Evolutionary conservation across 2,113 vertebrate species (phyloP).

Genomic region (Clinocottus analis): DNA sequence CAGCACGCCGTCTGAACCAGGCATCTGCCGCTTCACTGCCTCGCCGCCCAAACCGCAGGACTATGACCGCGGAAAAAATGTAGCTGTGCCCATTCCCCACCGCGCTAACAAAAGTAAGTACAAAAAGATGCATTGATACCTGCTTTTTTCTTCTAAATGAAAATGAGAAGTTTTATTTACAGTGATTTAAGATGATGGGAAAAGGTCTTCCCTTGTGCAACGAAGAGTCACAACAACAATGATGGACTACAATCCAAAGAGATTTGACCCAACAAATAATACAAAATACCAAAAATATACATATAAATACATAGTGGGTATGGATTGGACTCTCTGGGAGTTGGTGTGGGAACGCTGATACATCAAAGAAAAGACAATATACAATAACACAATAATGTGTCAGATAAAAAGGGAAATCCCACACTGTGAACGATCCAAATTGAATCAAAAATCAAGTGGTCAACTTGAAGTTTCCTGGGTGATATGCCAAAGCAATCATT

Average conservation of each 20-base stretch:
- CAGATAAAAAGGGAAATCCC: background rate
- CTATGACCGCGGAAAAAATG: conserved; percentile 92
- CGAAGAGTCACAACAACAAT: too few relatives aligned
- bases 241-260: background rate
- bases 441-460: background rate
- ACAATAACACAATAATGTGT: background rate
- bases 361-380: background rate
- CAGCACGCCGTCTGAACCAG: conserved; percentile 82
- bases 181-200: background rate
- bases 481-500: background rate
- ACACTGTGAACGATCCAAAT: background rate
- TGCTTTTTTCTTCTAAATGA: background rate
- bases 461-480: background rate
- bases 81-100: conserved; percentile 98
- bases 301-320: background rate
- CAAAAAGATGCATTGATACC: background rate
- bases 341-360: background rate
- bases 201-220: background rate
- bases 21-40: conserved; percentile 83
- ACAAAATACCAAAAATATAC: background rate
- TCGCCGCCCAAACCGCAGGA: conserved; percentile 82
- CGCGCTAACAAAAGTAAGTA: conserved; percentile 92
- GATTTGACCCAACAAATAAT: background rate
- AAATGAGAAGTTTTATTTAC: background rate
- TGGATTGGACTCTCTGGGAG: background rate